Base-by-base conservation (phyloP, 2,113 vertebrate genomes). In the Anthoscopus minutus region DNA sequence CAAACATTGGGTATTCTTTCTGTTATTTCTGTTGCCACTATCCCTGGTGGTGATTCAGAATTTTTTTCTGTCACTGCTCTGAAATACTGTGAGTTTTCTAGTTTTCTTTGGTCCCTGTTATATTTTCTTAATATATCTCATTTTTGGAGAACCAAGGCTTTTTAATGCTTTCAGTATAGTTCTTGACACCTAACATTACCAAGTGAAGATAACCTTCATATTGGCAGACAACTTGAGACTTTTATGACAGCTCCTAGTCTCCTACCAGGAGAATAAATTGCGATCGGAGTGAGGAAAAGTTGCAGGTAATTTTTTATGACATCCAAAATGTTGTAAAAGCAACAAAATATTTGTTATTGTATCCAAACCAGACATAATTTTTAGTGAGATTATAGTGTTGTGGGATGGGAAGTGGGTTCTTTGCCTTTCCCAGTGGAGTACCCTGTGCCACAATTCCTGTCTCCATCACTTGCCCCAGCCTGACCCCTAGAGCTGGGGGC, bases 401-500 rank as follows among this genome's bases (percentile, higher is more conserved):
- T 35, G 21, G 61, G 42, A 15, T 56, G 35, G 56, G 71, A 42
- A 27, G 15, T n/a, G n/a, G 17, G 7, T 48, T 35, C 24, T 71
- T 23, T 15, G 33, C 3, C 0, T 2, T 38, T 30, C 54, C 79
- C 50, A 28, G 44, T 19, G 11, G 28, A 64, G 64, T 44, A 5
- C 5, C 13, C 61, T 7, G 2, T 6, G 14, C 60, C 25, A 2
- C 60, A 23, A 1, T n/a, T 35, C 38, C 24, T 4, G 1, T 62
- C 44, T 31, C 0, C 3, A 2, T 17, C 3, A 2, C 51, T 24
- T 33, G 14, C 13, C 67, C 47, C 37, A 13, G 4, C 13, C 23
- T 8, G 38, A 16, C 18, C 53, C 25, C 0, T 7, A 0, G 20
- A 20, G 37, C n/a, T 47, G 35, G 28, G 37, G 15, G 4, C 56